A percentile compares a stretch with the other conserved stretches of the same genome.
Evolutionary conservation across 1,140 invertebrate species (phyloP).

Genomic region (Laupala kohalensis): DNA sequence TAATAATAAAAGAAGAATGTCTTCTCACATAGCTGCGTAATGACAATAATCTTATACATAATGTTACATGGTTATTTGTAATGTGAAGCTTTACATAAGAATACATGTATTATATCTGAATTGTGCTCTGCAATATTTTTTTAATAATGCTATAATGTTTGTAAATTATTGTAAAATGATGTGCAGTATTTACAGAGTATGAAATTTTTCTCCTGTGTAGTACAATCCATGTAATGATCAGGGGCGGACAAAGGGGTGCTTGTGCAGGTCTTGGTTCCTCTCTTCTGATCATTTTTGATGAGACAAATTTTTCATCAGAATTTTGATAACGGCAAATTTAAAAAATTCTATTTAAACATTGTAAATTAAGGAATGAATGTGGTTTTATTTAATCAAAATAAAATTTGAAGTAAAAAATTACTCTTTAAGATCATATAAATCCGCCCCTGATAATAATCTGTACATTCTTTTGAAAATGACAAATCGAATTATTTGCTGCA

Average conservation of each 20-base stretch:
- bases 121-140: neutral
- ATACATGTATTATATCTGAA: neutral
- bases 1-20: neutral
- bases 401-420: too few relatives aligned
- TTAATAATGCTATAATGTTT: neutral
- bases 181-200: neutral
- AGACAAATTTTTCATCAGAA: too few relatives aligned
- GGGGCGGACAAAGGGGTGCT: too few relatives aligned
- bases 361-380: too few relatives aligned
- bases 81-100: neutral
- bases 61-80: neutral
- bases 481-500: neutral
- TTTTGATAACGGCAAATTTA: too few relatives aligned
- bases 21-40: neutral
- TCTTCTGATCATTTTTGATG: too few relatives aligned
- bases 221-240: neutral
- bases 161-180: neutral
- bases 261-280: too few relatives aligned
- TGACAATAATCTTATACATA: neutral
- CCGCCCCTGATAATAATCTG: too few relatives aligned
- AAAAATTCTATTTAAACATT: too few relatives aligned
- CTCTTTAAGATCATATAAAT: too few relatives aligned
- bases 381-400: too few relatives aligned
- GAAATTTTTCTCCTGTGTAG: neutral
- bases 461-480: neutral